phyloP scores from a whole-genome alignment of 2,797 vertebrate species.

The Pitangus sulphuratus region DNA sequence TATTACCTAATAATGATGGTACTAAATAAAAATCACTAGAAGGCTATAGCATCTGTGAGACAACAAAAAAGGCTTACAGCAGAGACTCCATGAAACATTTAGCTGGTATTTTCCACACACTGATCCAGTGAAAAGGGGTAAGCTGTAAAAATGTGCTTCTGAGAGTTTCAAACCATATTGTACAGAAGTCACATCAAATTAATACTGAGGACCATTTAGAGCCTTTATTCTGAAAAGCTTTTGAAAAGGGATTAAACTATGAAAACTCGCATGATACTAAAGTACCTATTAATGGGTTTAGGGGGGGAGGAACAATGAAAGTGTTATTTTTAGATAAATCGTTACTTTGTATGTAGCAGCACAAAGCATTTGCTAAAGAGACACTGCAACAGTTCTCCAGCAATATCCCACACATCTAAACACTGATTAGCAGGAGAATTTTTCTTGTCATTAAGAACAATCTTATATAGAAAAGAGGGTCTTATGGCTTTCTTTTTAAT shows the following conservation, averaged over 20 bases:
- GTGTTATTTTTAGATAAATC: conserved; percentile 85
- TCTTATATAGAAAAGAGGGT: conserved; percentile 43
- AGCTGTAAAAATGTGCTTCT: conserved; percentile 88
- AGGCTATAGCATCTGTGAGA: conserved; percentile 48
- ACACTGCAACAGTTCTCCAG: conserved; percentile 62
- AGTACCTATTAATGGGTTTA: conserved; percentile 92
- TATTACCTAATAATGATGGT: conserved; percentile 13
- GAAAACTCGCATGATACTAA: conserved; percentile 98
- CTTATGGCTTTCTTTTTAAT: conserved; percentile 49
- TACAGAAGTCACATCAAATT: conserved; percentile 99
- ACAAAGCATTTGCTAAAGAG: conserved; percentile 76
- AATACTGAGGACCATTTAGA: conserved; percentile 98
- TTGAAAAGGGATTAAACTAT: conserved; percentile 99
- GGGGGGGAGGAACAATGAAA: conserved; percentile 81
- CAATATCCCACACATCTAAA: conserved; percentile 61
- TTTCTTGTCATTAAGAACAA: conserved; percentile 56
- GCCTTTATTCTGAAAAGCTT: conserved; percentile 96
- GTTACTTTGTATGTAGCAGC: conserved; percentile 78
- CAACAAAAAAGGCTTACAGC: conserved; percentile 83
- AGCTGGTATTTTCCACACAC: conserved; percentile 85
- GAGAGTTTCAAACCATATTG: conserved; percentile 93
- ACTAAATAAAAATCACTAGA: conserved; percentile 60
- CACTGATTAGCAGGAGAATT: conserved; percentile 57
- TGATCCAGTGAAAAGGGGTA: conserved; percentile 85
- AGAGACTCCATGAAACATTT: conserved; percentile 86